Conservation (phyloP, 2,888 invertebrate genomes). For the Stenchaetothrips biformis region DNA sequence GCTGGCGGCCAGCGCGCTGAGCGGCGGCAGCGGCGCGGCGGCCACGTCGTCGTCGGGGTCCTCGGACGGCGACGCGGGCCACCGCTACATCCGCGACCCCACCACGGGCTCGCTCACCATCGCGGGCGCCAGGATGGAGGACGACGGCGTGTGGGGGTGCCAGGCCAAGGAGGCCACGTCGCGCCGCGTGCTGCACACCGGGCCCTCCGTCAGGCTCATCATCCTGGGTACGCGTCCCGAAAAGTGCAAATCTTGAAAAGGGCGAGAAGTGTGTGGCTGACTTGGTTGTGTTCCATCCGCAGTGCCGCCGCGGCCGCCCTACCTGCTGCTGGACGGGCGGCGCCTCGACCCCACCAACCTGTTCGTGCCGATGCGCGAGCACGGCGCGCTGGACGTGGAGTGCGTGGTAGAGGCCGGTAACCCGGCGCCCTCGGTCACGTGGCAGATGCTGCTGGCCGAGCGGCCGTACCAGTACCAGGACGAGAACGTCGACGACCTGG, state of each 20-base stretch:
- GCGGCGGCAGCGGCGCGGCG: neutral
- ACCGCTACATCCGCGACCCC: slow-evolving; percentile 49
- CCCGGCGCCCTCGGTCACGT: slow-evolving; percentile 57
- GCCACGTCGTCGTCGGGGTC: too few relatives aligned
- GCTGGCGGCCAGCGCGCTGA: slow-evolving; percentile 31
- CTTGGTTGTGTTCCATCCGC: slow-evolving; percentile 42
- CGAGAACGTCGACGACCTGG: slow-evolving; percentile 28
- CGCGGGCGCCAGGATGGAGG: slow-evolving; percentile 56
- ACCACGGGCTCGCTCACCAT: slow-evolving; percentile 50
- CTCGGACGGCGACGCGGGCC: slow-evolving; percentile 41
- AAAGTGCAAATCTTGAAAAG: neutral
- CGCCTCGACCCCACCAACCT: slow-evolving; percentile 80
- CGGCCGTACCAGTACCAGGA: slow-evolving; percentile 44
- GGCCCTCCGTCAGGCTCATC: slow-evolving; percentile 29
- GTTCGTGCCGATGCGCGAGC: slow-evolving; percentile 82
- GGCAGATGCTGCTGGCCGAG: slow-evolving; percentile 50
- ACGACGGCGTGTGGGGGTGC: slow-evolving; percentile 66
- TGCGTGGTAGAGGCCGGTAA: slow-evolving; percentile 83
- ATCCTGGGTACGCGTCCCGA: slow-evolving; percentile 38
- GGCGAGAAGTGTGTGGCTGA: slow-evolving; percentile 30
- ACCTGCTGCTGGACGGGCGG: slow-evolving; percentile 78
- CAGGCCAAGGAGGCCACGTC: slow-evolving; percentile 22
- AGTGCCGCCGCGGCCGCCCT: slow-evolving; percentile 81
- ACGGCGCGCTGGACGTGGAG: slow-evolving; percentile 72
- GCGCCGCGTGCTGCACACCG: neutral